Base-by-base conservation (phyloP, 2,888 invertebrate species). In the Clostera curtula region DNA sequence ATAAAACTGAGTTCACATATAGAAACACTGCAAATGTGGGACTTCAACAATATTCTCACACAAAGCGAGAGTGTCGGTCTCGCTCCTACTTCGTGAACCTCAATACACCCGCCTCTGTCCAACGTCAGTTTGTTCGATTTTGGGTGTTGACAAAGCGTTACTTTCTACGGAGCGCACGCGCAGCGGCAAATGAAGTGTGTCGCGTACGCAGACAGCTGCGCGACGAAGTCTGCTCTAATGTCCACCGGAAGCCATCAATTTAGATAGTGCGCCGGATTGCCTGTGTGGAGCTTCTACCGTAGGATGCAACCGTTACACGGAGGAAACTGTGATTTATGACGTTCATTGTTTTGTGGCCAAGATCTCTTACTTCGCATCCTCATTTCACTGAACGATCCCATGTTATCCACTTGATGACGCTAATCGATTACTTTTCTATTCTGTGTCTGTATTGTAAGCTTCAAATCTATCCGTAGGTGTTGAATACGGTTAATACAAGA, bases 161-260 rank as follows among this genome's bases (percentile, higher is more conserved):
- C 77, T 80, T 77, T 83, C 79, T 77, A 75, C 64, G 56, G 59
- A 42, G 65, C 70, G 73, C 77, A 73, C 72, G 80, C 76, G 77
- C 70, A 71, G 47, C 57, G 61, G 57, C 74, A 75, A 77, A 75
- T 79, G 79, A 76, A 80, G 80, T 82, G 80, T 80, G 80, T 77
- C 79, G 79, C 70, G 65, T 60, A 59, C 63, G 56, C 62, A 67
- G 76, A 71, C 77, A 77, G 76, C 73, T 77, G 77, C 67, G 61
- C 72, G 69, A 72, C 74, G 72, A 68, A 67, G 61, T 60, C 54
- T 51, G 59, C 56, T 67, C 70, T 71, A 79, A 79, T 72, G 71
- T 69, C 56, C 75, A 55, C 76, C 82, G 83, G 83, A 83, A 83
- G 71, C 74, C 67, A 83, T 82, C 77, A 80, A 83, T 83, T 82